Evolutionary conservation across 2,113 vertebrate genomes (phyloP).

Genomic region (Bujurquina vittata): DNA sequence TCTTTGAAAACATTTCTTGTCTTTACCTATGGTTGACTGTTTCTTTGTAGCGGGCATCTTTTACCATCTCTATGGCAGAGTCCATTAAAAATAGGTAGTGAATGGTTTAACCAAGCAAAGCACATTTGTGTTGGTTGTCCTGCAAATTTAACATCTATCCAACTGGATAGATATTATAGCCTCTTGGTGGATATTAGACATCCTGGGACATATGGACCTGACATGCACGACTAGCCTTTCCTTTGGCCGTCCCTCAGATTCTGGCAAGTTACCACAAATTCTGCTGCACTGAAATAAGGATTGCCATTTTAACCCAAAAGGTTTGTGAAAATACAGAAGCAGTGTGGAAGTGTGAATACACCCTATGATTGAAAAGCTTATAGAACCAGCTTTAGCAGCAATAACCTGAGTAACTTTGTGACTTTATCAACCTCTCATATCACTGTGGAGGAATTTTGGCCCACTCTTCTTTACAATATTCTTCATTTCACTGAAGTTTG

Average conservation of each 20-base stretch:
- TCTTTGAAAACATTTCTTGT: neutral
- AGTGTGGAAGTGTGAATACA: neutral
- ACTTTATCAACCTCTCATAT: neutral
- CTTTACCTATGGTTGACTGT: neutral
- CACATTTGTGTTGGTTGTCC: neutral
- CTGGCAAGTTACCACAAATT: conserved; percentile 39
- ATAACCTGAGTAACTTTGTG: neutral
- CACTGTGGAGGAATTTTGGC: neutral
- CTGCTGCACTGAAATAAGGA: conserved; percentile 26
- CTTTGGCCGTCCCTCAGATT: conserved; percentile 27
- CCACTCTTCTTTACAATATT: neutral
- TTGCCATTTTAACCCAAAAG: neutral
- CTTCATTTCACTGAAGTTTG: neutral
- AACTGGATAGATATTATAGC: neutral
- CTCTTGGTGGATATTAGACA: conserved; percentile 16
- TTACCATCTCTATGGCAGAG: no score
- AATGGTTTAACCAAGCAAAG: neutral
- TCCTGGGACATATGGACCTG: conserved; percentile 53
- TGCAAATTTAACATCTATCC: conserved; percentile 31
- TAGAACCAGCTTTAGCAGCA: neutral
- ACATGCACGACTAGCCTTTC: conserved; percentile 56
- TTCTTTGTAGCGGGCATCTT: neutral
- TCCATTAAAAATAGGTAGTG: neutral
- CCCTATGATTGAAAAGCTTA: neutral
- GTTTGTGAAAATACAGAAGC: neutral